Percentiles rank a stretch among this genome's conserved stretches.
These are phyloP conservation scores for Heteropelma amictum DNA, from an alignment of 2,888 invertebrate genomes.

Conservation along the genomic window DNA sequence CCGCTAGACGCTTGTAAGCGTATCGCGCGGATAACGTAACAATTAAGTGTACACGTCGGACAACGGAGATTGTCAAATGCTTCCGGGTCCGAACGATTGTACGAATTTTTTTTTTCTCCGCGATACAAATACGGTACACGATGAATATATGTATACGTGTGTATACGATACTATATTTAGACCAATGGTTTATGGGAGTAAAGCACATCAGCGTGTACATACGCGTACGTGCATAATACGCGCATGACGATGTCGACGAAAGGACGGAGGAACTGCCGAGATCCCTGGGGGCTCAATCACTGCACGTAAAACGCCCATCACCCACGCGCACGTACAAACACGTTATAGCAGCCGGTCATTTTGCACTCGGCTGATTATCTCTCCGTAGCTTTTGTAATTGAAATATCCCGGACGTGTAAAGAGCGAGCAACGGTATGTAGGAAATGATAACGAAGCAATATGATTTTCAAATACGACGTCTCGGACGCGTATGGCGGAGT, in stretches of 20 bases:
- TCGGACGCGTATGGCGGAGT: too few species aligned
- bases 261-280: slow-evolving; percentile 53
- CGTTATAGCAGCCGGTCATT: slow-evolving; percentile 54
- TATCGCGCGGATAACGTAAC: too few species aligned
- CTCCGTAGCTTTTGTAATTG: slow-evolving; percentile 59
- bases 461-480: not conserved
- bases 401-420: slow-evolving; percentile 60
- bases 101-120: slow-evolving; percentile 9
- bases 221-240: not conserved
- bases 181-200: too few species aligned
- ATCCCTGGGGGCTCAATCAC: slow-evolving; percentile 52
- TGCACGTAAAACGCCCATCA: slow-evolving; percentile 52
- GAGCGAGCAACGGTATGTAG: not conserved
- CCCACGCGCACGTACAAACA: slow-evolving; percentile 54
- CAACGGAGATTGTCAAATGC: slow-evolving; percentile 30
- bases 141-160: not conserved
- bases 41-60: slow-evolving; percentile 24
- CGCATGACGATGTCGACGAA: slow-evolving; percentile 36
- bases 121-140: slow-evolving; percentile 1
- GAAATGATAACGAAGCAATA: slow-evolving; percentile 12
- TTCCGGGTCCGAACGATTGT: slow-evolving; percentile 36
- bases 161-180: not conserved
- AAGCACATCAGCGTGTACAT: not conserved
- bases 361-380: slow-evolving; percentile 65
- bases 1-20: too few species aligned